Conservation (phyloP, 2,888 invertebrate genomes). For the Bembecia ichneumoniformis region DNA sequence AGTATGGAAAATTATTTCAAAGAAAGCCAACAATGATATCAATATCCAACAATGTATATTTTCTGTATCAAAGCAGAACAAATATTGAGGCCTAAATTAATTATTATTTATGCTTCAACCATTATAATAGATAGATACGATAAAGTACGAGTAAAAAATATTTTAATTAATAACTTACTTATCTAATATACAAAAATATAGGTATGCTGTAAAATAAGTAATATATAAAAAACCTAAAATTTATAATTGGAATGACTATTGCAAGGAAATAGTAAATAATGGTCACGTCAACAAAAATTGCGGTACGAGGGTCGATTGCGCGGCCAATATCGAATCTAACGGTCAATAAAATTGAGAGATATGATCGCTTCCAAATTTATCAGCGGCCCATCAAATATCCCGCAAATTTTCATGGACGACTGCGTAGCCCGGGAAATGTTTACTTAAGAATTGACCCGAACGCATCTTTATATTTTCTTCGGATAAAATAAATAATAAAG, state of each 20-base stretch:
- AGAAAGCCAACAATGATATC: no score
- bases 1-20: no score
- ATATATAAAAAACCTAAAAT: not conserved
- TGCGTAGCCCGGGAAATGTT: conserved; percentile 19
- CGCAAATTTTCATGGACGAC: conserved; percentile 33
- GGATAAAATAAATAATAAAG: conserved; percentile 2
- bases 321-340: conserved; percentile 37
- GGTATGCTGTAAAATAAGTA: no score
- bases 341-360: conserved; percentile 49
- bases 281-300: conserved; percentile 19
- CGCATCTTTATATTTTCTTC: conserved; percentile 3
- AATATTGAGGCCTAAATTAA: no score
- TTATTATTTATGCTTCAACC: no score
- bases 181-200: no score
- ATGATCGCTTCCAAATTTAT: conserved; percentile 39
- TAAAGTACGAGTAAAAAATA: no score
- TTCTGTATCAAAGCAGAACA: no score
- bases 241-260: not conserved
- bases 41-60: no score
- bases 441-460: conserved; percentile 22
- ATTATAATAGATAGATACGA: no score
- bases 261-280: conserved; percentile 15
- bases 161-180: no score
- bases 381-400: conserved; percentile 34
- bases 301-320: conserved; percentile 15